These are phyloP conservation scores for Macrophya alboannulata DNA, from an alignment of 2,888 invertebrate genomes.

Conservation along the genomic window DNA sequence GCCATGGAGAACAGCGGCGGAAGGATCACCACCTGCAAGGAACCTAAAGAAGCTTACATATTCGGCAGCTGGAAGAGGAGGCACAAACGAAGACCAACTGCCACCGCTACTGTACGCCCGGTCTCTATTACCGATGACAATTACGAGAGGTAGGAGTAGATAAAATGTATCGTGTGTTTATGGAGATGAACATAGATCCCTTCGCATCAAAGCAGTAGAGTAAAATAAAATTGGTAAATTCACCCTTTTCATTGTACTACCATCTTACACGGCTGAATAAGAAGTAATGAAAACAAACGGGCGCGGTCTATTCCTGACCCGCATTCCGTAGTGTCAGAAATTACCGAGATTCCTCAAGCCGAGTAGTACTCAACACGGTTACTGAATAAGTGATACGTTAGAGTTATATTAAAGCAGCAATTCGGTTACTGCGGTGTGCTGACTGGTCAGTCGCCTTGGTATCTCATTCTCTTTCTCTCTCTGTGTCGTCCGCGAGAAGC, in stretches of 20 bases:
- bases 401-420: constrained; percentile 35
- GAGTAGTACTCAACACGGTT: background rate
- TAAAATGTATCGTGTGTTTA: background rate
- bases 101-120: constrained; percentile 40
- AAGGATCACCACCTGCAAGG: constrained; percentile 20
- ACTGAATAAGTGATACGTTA: constrained; percentile 43
- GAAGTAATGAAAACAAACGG: constrained; percentile 32
- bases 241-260: background rate
- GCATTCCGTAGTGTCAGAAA: constrained; percentile 37
- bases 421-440: background rate
- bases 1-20: background rate
- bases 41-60: constrained; percentile 33
- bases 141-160: constrained; percentile 25
- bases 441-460: constrained; percentile 21
- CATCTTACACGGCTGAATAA: background rate
- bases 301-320: constrained; percentile 48
- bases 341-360: constrained; percentile 1
- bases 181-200: background rate
- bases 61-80: constrained; percentile 40
- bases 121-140: constrained; percentile 43
- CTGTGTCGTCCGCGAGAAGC: background rate
- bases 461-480: background rate
- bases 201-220: background rate
- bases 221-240: background rate
- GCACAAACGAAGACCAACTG: constrained; percentile 45